phyloP scores from a whole-genome alignment of 2,888 invertebrate species.

The Copidosoma aretas region DNA sequence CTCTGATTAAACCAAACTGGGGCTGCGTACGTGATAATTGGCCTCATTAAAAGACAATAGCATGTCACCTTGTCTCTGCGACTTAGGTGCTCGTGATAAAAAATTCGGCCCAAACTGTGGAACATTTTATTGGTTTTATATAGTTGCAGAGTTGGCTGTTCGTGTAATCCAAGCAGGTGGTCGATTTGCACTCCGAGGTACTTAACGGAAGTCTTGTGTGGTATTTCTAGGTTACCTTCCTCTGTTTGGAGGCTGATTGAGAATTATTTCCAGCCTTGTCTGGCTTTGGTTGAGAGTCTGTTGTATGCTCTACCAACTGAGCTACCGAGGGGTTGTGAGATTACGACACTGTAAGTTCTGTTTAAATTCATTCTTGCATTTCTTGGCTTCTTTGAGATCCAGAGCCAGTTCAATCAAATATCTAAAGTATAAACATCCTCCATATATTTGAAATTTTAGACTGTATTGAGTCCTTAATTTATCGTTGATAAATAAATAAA shows the following conservation, averaged over 20 bases:
- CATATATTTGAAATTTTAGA: too few relatives aligned
- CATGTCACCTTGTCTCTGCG: conserved; percentile 32
- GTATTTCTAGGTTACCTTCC: background rate
- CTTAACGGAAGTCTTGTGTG: conserved; percentile 12
- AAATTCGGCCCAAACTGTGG: background rate
- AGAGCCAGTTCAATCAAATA: too few relatives aligned
- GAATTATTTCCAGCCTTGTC: too few relatives aligned
- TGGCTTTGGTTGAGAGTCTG: too few relatives aligned
- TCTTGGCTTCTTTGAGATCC: too few relatives aligned
- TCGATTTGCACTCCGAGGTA: conserved; percentile 32
- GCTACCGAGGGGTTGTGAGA: too few relatives aligned
- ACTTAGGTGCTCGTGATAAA: conserved; percentile 6
- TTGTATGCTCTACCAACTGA: too few relatives aligned
- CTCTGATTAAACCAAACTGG: conserved; percentile 28
- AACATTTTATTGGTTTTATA: conserved; percentile 6
- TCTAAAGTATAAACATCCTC: too few relatives aligned
- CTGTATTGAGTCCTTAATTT: too few relatives aligned
- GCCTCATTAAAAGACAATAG: conserved; percentile 10
- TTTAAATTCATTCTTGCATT: too few relatives aligned
- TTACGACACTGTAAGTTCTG: too few relatives aligned
- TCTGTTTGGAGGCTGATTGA: conserved; percentile 8
- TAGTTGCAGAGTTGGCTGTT: background rate
- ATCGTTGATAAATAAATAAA: too few relatives aligned
- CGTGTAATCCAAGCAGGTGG: background rate
- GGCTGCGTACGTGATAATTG: conserved; percentile 2